A percentile compares a stretch with the other conserved stretches of the same genome.
Conservation (phyloP, 2,797 vertebrate genomes). For the Choloepus didactylus region DNA sequence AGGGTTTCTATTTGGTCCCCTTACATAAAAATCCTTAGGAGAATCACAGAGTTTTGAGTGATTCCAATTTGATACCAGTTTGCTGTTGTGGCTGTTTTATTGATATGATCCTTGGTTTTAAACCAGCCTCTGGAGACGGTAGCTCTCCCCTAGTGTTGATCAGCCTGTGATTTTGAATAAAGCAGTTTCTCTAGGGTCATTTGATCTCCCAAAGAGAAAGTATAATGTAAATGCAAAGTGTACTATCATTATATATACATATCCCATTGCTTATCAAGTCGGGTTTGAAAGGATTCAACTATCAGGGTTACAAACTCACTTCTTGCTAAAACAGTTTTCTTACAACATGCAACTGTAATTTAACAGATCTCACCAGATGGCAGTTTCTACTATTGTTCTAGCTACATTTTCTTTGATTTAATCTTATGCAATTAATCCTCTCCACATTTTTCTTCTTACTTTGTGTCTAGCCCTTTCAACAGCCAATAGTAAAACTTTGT, state of each 20-base stretch:
- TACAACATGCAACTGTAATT: neutral
- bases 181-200: neutral
- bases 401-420: neutral
- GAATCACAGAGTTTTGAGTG: neutral
- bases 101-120: neutral
- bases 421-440: conserved; percentile 33
- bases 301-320: neutral
- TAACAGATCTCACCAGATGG: neutral
- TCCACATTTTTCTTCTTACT: neutral
- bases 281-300: conserved; percentile 7
- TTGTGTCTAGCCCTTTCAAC: neutral
- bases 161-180: conserved; percentile 37
- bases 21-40: neutral
- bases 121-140: neutral
- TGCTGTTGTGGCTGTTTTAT: neutral
- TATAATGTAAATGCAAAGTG: neutral
- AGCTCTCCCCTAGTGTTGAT: neutral
- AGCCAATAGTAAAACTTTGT: neutral
- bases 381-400: neutral
- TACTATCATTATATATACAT: neutral
- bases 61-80: neutral
- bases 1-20: neutral
- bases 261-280: neutral
- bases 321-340: neutral
- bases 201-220: neutral